These are phyloP conservation scores for Heptranchias perlo DNA, from an alignment of 2,113 vertebrate genomes.

Conservation along the genomic window DNA sequence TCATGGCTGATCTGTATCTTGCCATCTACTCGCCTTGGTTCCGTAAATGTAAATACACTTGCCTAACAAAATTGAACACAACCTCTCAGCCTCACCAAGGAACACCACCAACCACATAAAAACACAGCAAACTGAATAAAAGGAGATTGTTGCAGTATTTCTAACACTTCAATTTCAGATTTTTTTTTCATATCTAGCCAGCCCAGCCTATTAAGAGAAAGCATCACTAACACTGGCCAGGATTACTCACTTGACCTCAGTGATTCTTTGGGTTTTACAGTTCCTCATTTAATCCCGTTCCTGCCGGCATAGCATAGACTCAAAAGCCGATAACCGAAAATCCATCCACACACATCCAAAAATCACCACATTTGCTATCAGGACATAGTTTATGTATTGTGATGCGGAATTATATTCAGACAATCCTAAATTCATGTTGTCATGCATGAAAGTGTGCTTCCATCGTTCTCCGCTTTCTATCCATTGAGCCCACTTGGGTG, in stretches of 20 bases:
- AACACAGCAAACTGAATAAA: background rate
- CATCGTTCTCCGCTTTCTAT: background rate
- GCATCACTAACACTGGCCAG: background rate
- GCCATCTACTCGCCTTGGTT: too few relatives aligned
- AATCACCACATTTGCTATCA: background rate
- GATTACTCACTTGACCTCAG: background rate
- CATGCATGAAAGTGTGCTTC: background rate
- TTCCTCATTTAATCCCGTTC: background rate
- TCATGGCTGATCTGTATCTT: too few relatives aligned
- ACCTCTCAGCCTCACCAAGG: background rate
- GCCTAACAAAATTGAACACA: too few relatives aligned
- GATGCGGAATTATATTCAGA: background rate
- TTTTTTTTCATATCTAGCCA: too few relatives aligned
- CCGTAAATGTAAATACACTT: too few relatives aligned
- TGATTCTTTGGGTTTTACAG: background rate
- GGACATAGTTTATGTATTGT: background rate
- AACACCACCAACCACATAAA: background rate
- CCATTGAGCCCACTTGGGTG: background rate
- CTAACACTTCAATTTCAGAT: background rate
- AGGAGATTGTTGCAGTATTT: background rate
- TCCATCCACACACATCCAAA: background rate
- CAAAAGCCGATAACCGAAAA: background rate
- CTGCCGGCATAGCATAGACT: background rate
- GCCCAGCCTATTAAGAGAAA: background rate
- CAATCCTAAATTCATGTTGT: background rate